Evolutionary conservation across 2,888 invertebrate species (phyloP), one percentile per base, ranked within the genome.

Genomic region (Apomyelois bistriatella): DNA sequence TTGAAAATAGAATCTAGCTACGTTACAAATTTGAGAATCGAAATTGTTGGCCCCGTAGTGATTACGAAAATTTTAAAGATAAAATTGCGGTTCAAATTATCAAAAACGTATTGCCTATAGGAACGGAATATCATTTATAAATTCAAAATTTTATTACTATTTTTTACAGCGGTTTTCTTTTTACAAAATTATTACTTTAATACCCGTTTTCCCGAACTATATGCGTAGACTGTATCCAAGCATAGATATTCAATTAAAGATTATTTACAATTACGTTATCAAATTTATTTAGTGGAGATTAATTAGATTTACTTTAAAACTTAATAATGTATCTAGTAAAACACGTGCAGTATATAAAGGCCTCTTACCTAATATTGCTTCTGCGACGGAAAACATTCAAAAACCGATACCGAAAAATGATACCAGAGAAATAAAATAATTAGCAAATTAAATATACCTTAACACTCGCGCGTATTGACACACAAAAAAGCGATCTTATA

Each of bases 401-500:
- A 54, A 56, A 55, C 61, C 13, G 10, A 58, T 53, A 58, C 49
- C 48, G 38, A 56, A 55, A 53, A 46, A 32, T 49, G 22, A 52
- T 28, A 53, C 32, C 32, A 36, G 35, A 15, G 42, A 40, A 16
- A 16, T 8, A 65, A 68, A 64, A 56, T 60, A 65, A 65, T 61
- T 54, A 58, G 84, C 85, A 85, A 86, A 81, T 71, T 15, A 79
- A 76, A 59, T 60, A 65, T 72, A 75, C 69, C 58, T 60, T 58
- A 57, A 56, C 72, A 66, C 74, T 63, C 61, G 61, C 70, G 68
- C 62, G 58, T 70, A 52, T 56, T 66, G 59, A 88, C 88, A 88
- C 83, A 75, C 74, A 88, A 88, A 88, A 70, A 88, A 88, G 88
- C 88, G 66, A 61, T 59, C 59, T 65, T 73, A 74, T 63, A 58